A percentile compares a stretch with the other conserved stretches of the same genome.
These are phyloP conservation scores for Catocala fraxini DNA, from an alignment of 2,888 invertebrate species.

Conservation along the genomic window DNA sequence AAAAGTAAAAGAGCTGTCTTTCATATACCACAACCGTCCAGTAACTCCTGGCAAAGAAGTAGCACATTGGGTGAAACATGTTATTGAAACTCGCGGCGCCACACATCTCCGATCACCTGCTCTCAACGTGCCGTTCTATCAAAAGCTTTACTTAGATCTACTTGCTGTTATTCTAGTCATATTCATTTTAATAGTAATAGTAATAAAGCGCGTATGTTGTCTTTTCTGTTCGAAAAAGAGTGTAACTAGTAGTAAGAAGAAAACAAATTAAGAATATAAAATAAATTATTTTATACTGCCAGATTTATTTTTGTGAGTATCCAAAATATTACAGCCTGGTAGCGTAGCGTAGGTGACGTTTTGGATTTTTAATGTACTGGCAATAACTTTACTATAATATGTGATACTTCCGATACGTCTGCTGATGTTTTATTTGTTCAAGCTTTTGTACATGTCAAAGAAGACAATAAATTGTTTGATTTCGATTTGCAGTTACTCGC, in stretches of 20 bases:
- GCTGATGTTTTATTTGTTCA: too few relatives aligned
- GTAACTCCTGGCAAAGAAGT: slow-evolving; percentile 56
- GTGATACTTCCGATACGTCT: too few relatives aligned
- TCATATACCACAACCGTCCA: slow-evolving; percentile 61
- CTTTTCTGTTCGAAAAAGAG: background rate
- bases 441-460: too few relatives aligned
- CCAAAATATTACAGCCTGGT: too few relatives aligned
- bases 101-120: slow-evolving; percentile 62
- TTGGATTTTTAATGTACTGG: too few relatives aligned
- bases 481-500: too few relatives aligned
- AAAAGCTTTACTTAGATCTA: slow-evolving; percentile 62
- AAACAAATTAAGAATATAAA: background rate
- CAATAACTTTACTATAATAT: too few relatives aligned
- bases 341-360: too few relatives aligned
- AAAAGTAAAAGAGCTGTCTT: slow-evolving; percentile 55
- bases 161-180: slow-evolving; percentile 10
- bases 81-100: slow-evolving; percentile 59
- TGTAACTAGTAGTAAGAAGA: slow-evolving; percentile 9
- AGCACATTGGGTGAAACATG: slow-evolving; percentile 64
- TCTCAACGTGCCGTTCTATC: slow-evolving; percentile 59
- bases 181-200: background rate
- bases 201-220: background rate
- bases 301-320: too few relatives aligned
- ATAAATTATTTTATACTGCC: background rate
- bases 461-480: too few relatives aligned